Evolutionary conservation across 2,797 vertebrate genomes (phyloP), one percentile per base, ranked within the genome.

Genomic region (Leptodactylus fallax): DNA sequence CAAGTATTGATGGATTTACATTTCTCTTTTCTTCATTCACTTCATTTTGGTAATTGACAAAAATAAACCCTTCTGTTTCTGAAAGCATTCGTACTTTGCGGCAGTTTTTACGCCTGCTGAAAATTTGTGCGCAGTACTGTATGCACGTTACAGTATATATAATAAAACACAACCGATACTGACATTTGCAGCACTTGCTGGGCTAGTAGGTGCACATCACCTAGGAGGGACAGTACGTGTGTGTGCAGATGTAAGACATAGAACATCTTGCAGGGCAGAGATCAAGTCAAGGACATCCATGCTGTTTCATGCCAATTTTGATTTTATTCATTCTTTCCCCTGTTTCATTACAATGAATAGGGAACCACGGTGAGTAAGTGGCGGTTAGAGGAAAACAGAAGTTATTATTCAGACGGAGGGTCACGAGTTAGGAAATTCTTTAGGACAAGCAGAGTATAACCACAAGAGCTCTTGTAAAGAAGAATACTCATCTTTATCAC

Each of bases 311-410:
- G 85, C 63, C 49, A 51, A 51, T 67, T 45, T 87, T 25, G 6
- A n/a, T 9, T 67, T 12, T 27, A 23, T 53, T 82, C 19, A 55
- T 47, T 78, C 13, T 72, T 72, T 69, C 87, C 65, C 25, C 23
- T 65, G 58, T 76, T 65, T 76, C 78, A 23, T 79, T 80, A 85
- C 55, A 56, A 61, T 45, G 69, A 85, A 71, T 81, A 85, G 69
- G 83, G 83, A 85, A 88, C 27, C 83, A 77, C 12, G 3, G 19
- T 88, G 87, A 85, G 87, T 88, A 88, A 85, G 78, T 65, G 23
- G 83, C 47, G 49, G 78, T 76, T 88, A 81, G 74, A n/a, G 82
- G 78, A 85, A 88, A 89, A 85, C 47, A 85, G 87, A 85, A 81
- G 87, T 88, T 67, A 85, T 78, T 85, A 86, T 77, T 77, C 79